phyloP scores from a whole-genome alignment of 1,140 invertebrate species.

The Euura lappo region DNA sequence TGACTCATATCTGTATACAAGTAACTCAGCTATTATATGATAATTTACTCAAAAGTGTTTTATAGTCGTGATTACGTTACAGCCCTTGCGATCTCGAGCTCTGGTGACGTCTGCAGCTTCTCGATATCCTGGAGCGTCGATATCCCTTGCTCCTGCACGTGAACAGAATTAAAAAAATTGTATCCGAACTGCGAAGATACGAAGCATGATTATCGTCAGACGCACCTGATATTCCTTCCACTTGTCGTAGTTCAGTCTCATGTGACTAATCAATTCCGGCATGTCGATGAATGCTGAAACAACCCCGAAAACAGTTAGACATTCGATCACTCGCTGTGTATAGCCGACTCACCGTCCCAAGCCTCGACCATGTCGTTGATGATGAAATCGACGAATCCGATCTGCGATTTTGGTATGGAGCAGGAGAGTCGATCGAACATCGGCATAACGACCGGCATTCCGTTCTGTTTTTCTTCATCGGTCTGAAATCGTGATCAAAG shows the following conservation, averaged over 20 bases:
- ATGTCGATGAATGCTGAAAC: constrained; percentile 89
- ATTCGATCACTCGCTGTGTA: neutral
- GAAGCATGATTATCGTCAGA: constrained; percentile 20
- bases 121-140: constrained; percentile 73
- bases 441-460: constrained; percentile 93
- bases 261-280: constrained; percentile 84
- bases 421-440: constrained; percentile 92
- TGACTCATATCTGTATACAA: too few species aligned
- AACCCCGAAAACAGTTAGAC: constrained; percentile 15
- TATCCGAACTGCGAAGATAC: neutral
- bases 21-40: too few species aligned
- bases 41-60: too few species aligned
- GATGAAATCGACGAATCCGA: constrained; percentile 96
- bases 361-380: constrained; percentile 97
- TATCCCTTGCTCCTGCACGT: constrained; percentile 71
- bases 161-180: constrained; percentile 18
- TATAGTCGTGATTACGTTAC: neutral
- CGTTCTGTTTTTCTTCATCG: constrained; percentile 87
- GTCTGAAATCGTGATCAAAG: constrained; percentile 67
- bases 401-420: constrained; percentile 95
- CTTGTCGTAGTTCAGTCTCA: constrained; percentile 86
- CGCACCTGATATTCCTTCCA: constrained; percentile 78
- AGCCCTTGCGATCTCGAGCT: constrained; percentile 38
- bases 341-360: constrained; percentile 82
- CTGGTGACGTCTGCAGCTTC: constrained; percentile 54